A percentile compares a stretch with the other conserved stretches of the same genome.
Evolutionary conservation across 2,888 invertebrate genomes (phyloP).

Genomic region (Ormyrus pomaceus): DNA sequence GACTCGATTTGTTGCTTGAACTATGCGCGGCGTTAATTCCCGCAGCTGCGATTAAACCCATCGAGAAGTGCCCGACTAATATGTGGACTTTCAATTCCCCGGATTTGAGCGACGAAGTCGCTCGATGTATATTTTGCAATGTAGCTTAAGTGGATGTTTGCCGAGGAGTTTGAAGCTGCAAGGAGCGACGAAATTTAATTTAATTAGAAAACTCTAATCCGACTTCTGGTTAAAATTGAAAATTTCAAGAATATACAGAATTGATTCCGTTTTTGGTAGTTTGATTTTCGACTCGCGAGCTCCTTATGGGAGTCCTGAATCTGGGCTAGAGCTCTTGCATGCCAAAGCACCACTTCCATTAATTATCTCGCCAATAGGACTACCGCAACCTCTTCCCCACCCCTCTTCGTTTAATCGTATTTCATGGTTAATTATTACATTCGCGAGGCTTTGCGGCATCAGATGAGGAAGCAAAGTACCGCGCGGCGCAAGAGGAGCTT

Average conservation of each 20-base stretch:
- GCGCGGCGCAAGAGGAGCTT: background rate
- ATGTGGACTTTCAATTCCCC: too few relatives aligned
- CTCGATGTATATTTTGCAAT: too few relatives aligned
- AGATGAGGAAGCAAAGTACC: slow-evolving; percentile 52
- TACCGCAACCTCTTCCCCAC: background rate
- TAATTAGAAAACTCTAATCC: too few relatives aligned
- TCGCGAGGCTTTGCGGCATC: slow-evolving; percentile 60
- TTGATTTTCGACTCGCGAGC: background rate
- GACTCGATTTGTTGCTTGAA: slow-evolving; percentile 25
- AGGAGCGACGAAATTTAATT: too few relatives aligned
- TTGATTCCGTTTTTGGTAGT: too few relatives aligned
- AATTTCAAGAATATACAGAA: too few relatives aligned
- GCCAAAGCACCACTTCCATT: slow-evolving; percentile 20
- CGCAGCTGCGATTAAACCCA: background rate
- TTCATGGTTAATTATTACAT: slow-evolving; percentile 65
- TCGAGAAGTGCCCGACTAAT: background rate
- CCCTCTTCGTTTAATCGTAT: slow-evolving; percentile 46
- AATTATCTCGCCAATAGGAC: slow-evolving; percentile 43
- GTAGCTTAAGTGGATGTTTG: too few relatives aligned
- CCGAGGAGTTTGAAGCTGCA: too few relatives aligned
- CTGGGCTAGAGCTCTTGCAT: background rate
- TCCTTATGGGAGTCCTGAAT: too few relatives aligned
- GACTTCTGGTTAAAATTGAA: too few relatives aligned
- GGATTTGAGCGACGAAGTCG: too few relatives aligned
- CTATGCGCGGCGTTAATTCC: slow-evolving; percentile 13